These are phyloP conservation scores for Isurus oxyrinchus DNA, from an alignment of 2,113 vertebrate species.

Conservation along the genomic window DNA sequence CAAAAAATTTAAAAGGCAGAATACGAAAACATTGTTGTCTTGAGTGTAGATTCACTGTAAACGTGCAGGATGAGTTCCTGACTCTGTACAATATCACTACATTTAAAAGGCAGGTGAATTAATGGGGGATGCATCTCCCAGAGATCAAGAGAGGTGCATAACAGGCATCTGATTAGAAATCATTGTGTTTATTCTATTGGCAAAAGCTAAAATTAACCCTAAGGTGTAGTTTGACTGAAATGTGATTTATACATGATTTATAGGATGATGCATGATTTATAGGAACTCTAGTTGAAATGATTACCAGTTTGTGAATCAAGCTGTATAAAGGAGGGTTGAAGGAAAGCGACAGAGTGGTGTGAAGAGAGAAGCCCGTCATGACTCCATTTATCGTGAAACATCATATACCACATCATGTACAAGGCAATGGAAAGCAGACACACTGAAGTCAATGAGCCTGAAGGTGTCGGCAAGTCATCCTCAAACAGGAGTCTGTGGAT, in stretches of 20 bases:
- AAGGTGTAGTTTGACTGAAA: neutral
- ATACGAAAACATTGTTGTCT: neutral
- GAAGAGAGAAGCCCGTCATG: neutral
- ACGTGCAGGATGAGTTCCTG: neutral
- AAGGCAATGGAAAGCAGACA: neutral
- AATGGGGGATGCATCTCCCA: neutral
- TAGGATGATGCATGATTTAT: neutral
- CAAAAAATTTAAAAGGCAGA: neutral
- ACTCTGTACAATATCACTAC: too few species aligned
- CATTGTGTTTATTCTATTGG: neutral
- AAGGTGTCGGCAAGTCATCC: neutral
- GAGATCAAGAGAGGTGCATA: neutral
- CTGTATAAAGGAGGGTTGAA: neutral
- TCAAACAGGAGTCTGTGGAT: too few species aligned
- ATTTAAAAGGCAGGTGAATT: neutral
- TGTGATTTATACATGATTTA: neutral
- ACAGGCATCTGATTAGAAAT: neutral
- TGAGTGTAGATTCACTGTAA: neutral
- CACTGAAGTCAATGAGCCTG: neutral
- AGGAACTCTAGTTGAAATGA: neutral
- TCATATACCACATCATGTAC: neutral
- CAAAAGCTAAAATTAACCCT: neutral
- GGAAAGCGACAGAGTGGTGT: neutral
- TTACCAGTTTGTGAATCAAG: neutral
- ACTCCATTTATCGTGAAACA: neutral